These are phyloP conservation scores for Oryzias sinensis DNA, from an alignment of 2,797 vertebrate species.

Conservation along the genomic window DNA sequence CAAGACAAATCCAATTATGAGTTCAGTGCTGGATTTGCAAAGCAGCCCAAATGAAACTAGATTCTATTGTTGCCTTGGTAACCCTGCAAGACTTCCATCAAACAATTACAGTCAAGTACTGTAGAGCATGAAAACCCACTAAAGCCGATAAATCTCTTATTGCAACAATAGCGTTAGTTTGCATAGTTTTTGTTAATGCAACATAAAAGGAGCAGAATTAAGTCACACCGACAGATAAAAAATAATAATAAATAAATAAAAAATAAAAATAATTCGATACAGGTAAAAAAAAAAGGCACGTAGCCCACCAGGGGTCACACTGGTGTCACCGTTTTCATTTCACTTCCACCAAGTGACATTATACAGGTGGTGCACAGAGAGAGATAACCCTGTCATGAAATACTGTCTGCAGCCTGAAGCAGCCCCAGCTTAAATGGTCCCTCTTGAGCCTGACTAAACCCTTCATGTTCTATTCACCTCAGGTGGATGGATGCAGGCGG, in stretches of 20 bases:
- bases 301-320: conserved; percentile 10
- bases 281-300: conserved; percentile 8
- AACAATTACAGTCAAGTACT: conserved; percentile 32
- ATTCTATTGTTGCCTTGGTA: conserved; percentile 59
- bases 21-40: conserved; percentile 40
- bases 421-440: conserved; percentile 25
- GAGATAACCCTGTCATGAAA: conserved; percentile 37
- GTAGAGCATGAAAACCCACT: conserved; percentile 12
- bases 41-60: conserved; percentile 32
- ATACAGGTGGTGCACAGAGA: conserved; percentile 34
- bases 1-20: conserved; percentile 44
- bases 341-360: conserved; percentile 33
- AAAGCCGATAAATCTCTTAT: neutral
- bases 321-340: conserved; percentile 40
- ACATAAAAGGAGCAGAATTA: neutral
- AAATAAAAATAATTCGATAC: neutral
- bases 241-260: neutral
- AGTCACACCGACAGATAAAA: neutral
- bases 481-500: conserved; percentile 37
- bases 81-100: conserved; percentile 50
- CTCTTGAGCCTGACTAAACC: conserved; percentile 44
- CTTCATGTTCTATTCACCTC: conserved; percentile 41
- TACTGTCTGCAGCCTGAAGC: conserved; percentile 15
- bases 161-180: neutral
- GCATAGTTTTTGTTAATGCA: neutral